These are phyloP conservation scores for Acrobasis consociella DNA, from an alignment of 2,888 invertebrate species.

Conservation along the genomic window DNA sequence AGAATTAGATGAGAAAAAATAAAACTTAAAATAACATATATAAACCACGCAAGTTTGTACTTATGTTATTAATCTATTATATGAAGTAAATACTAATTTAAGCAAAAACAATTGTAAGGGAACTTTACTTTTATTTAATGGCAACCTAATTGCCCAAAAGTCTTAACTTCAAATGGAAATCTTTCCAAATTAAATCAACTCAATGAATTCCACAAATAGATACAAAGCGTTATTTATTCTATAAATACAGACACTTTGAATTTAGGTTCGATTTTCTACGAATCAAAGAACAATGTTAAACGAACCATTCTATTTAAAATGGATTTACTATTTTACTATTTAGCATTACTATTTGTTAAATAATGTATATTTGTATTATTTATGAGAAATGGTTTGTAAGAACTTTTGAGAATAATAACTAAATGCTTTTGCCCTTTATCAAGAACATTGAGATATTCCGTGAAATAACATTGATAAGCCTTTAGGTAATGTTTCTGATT, in stretches of 20 bases:
- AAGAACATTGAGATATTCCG: background rate
- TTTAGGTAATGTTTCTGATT: background rate
- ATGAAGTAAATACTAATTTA: background rate
- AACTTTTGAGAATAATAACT: background rate
- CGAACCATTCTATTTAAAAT: no score
- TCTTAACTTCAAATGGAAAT: background rate
- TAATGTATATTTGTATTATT: background rate
- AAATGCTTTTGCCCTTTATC: background rate
- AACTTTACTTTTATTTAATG: constrained; percentile 8
- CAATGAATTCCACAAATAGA: background rate
- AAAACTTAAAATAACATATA: no score
- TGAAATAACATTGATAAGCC: no score
- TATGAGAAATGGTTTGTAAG: background rate
- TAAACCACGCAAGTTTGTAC: no score
- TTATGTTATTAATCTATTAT: no score
- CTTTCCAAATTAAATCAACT: background rate
- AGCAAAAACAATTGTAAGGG: background rate
- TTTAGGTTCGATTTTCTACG: background rate
- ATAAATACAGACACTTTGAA: background rate
- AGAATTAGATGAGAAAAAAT: no score
- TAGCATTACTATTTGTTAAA: no score
- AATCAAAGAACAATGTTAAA: background rate
- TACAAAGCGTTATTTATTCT: background rate
- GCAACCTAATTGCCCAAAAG: background rate
- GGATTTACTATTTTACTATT: no score